Conservation (phyloP, 2,113 vertebrate species). For the Ptyas mucosa region DNA sequence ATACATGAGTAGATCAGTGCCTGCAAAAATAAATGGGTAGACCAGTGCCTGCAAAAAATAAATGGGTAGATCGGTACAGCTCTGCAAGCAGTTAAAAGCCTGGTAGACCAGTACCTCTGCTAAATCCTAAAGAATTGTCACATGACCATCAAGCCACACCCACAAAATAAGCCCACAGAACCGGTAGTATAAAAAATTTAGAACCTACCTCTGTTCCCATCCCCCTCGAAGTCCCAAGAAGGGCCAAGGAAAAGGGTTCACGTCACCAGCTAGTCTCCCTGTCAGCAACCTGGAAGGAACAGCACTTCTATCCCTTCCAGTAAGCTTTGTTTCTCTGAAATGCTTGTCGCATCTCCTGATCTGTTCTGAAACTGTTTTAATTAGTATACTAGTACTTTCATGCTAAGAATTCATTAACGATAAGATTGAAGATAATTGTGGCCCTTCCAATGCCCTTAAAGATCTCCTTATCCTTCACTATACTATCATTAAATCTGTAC, state of each 20-base stretch:
- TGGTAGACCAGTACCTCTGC: too few species aligned
- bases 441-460: constrained; percentile 28
- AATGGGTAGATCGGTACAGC: too few species aligned
- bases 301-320: neutral
- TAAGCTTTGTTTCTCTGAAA: neutral
- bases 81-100: too few species aligned
- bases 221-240: neutral
- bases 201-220: too few species aligned
- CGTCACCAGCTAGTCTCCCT: neutral
- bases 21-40: too few species aligned
- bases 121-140: too few species aligned
- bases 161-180: too few species aligned
- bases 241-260: neutral
- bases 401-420: constrained; percentile 42
- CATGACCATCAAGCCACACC: too few species aligned
- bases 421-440: constrained; percentile 28
- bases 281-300: neutral
- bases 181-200: too few species aligned
- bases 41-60: too few species aligned
- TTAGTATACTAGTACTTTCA: constrained; percentile 1
- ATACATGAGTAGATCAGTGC: too few species aligned
- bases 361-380: constrained; percentile 15
- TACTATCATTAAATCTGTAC: constrained; percentile 30
- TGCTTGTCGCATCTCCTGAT: constrained; percentile 30
- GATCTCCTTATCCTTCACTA: constrained; percentile 22